Evolutionary conservation across 1,140 invertebrate species (phyloP), one percentile per base, ranked within the genome.

Genomic region (Lordiphosa clarofinis): DNA sequence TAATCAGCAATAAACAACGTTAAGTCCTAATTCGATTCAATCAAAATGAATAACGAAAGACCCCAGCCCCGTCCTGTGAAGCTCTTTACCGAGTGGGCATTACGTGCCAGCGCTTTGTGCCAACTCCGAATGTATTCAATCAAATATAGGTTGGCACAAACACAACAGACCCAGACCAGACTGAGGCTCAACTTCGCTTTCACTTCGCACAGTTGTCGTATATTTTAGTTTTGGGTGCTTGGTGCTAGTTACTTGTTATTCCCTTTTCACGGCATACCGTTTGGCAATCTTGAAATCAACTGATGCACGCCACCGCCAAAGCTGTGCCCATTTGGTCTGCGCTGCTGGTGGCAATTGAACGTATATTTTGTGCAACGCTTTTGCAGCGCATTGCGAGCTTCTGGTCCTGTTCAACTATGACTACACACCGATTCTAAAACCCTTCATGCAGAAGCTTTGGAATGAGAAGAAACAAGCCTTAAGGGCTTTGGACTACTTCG

Each of bases 11-110:
- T 82, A 84, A 82, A 82, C 70, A 82, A 82, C 74, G 76, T 82
- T 82, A 84, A 84, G 76, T 82, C 78, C 76, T 82, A 82, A 82
- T 82, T 82, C 76, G 76, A 82, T 82, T 82, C 78, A 82, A 84
- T 82, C 75, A 81, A 81, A 81, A 81, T 81, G 71, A 74, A 81
- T 75, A 81, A 79, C 75, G 68, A 78, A 79, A 68, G 61, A 84
- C 63, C 33, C 36, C 67, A 6, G 28, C 58, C 38, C 60, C 46
- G 50, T 33, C 38, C 38, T 21, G 33, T 47, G 8, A 7, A 21
- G 21, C 3, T 44, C 21, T 7, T 12, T 19, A 11, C 43, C 42
- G 9, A n/a, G 31, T 24, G 37, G 33, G 33, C 62, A 47, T 42
- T 35, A 52, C 74, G 55, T 56, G 56, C 49, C 38, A 40, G 59